Evolutionary conservation across 2,888 invertebrate species (phyloP).

Genomic region (Ochlodes sylvanus): DNA sequence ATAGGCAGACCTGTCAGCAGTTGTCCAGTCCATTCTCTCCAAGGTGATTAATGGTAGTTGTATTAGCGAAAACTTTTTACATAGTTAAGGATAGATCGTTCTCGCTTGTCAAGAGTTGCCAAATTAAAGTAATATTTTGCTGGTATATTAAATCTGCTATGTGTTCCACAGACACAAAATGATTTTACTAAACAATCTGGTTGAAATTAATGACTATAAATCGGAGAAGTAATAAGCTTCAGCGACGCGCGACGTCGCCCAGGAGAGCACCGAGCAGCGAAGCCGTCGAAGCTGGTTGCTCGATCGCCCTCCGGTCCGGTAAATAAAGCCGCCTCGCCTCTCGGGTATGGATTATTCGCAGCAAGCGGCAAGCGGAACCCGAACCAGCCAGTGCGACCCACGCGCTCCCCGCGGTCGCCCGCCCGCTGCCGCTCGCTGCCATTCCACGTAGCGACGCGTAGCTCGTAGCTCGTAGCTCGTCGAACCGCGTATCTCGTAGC

Average conservation of each 20-base stretch:
- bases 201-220: too few species aligned
- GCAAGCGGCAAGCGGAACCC: constrained; percentile 64
- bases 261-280: constrained; percentile 60
- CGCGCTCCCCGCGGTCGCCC: constrained; percentile 71
- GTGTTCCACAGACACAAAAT: constrained; percentile 56
- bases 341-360: constrained; percentile 82
- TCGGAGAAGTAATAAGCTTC: too few species aligned
- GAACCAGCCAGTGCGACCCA: constrained; percentile 66
- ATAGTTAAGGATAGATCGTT: constrained; percentile 39
- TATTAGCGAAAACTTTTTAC: constrained; percentile 43
- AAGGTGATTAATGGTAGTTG: constrained; percentile 52
- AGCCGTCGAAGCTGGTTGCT: constrained; percentile 62
- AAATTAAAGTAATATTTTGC: constrained; percentile 4
- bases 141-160: not conserved
- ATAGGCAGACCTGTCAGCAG: constrained; percentile 40
- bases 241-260: constrained; percentile 44
- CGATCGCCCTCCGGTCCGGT: constrained; percentile 79
- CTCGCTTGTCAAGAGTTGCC: constrained; percentile 11
- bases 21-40: constrained; percentile 47
- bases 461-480: constrained; percentile 41
- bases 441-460: constrained; percentile 23
- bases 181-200: too few species aligned
- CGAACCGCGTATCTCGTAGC: constrained; percentile 56
- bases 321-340: constrained; percentile 79
- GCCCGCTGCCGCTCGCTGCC: constrained; percentile 45